phyloP scores from a whole-genome alignment of 2,888 invertebrate species.

The Tribolium freemani region DNA sequence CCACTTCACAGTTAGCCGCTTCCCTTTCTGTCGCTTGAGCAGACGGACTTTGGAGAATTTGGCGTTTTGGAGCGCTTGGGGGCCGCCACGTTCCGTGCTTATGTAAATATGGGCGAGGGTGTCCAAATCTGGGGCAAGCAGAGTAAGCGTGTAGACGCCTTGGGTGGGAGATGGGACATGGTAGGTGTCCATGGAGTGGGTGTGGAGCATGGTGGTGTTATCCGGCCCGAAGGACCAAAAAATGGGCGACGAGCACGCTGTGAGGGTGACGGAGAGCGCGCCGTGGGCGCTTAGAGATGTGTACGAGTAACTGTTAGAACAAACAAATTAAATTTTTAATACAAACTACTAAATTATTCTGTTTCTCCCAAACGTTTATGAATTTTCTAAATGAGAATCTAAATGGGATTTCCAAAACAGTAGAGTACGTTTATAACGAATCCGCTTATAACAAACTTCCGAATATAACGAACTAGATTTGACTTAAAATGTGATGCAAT shows the following conservation, averaged over 20 bases:
- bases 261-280: constrained; percentile 53
- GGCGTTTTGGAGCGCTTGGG: constrained; percentile 57
- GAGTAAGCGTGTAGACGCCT: constrained; percentile 51
- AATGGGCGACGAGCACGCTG: constrained; percentile 54
- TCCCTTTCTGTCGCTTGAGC: constrained; percentile 58
- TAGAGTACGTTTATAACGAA: no score
- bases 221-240: constrained; percentile 53
- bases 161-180: constrained; percentile 42
- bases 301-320: constrained; percentile 51
- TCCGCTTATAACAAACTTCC: no score
- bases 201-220: constrained; percentile 37
- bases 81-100: constrained; percentile 64
- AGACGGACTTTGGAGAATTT: constrained; percentile 55
- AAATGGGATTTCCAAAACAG: no score
- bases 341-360: neutral
- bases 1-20: constrained; percentile 62
- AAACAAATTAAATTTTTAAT: neutral
- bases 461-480: no score
- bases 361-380: no score
- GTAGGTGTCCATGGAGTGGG: constrained; percentile 50
- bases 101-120: constrained; percentile 64
- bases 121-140: constrained; percentile 53
- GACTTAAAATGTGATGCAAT: no score
- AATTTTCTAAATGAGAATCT: no score
- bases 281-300: constrained; percentile 48